Conservation (phyloP, 2,888 invertebrate genomes). For the Philonicus albiceps region DNA sequence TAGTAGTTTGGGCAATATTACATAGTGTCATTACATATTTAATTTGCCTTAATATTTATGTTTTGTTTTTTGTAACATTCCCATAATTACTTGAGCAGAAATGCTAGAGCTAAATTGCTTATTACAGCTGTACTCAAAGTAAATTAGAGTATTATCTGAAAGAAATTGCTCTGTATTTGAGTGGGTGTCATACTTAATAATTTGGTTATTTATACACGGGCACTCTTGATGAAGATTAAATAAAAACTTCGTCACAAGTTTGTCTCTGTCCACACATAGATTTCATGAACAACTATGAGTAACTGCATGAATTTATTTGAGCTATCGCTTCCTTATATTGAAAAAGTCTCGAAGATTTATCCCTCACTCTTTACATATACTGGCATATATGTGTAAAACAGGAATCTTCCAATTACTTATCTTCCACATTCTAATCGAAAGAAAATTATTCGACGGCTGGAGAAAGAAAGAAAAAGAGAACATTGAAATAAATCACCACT, state of each 20-base stretch:
- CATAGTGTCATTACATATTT: too few relatives aligned
- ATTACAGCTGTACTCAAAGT: too few relatives aligned
- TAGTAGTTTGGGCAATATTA: too few relatives aligned
- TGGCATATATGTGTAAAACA: background rate
- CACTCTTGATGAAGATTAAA: background rate
- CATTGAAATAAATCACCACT: background rate
- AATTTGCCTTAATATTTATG: too few relatives aligned
- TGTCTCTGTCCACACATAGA: background rate
- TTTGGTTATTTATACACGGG: background rate
- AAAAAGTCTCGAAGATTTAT: background rate
- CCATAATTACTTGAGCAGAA: too few relatives aligned
- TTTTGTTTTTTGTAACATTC: too few relatives aligned
- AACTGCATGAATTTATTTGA: background rate
- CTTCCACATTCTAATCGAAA: background rate
- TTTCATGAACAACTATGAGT: background rate
- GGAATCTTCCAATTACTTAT: background rate
- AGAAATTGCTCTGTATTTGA: background rate
- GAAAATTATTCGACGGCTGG: background rate
- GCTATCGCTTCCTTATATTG: too few relatives aligned
- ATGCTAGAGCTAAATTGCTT: too few relatives aligned
- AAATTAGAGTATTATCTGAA: background rate
- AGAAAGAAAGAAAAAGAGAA: too few relatives aligned
- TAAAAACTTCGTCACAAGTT: background rate
- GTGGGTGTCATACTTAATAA: background rate
- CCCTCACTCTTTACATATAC: background rate